A percentile compares a stretch with the other conserved stretches of the same genome.
Evolutionary conservation across 2,113 vertebrate species (phyloP).

Genomic region (Hemiprocne comata): DNA sequence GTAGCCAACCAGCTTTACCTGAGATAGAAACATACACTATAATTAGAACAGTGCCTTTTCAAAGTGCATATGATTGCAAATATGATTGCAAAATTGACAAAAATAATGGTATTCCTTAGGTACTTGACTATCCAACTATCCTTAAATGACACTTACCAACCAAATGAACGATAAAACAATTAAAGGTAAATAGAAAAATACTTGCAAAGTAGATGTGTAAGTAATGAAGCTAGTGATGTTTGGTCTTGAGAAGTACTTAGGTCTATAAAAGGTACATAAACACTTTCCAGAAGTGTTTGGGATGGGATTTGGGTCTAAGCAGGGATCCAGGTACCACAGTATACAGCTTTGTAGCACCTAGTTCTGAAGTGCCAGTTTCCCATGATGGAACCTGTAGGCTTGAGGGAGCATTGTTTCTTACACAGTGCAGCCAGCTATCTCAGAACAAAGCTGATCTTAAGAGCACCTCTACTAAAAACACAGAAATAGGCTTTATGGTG

Average conservation of each 20-base stretch:
- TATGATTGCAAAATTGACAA: background rate
- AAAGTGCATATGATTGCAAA: background rate
- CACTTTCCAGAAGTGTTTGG: background rate
- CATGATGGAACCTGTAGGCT: background rate
- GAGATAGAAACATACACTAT: background rate
- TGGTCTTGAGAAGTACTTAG: background rate
- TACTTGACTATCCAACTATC: background rate
- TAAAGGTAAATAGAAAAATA: background rate
- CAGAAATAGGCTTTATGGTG: background rate
- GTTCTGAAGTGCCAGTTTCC: background rate
- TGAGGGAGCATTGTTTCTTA: background rate
- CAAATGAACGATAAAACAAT: background rate
- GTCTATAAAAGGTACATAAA: background rate
- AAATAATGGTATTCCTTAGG: background rate
- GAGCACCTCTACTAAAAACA: background rate
- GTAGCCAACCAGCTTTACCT: slow-evolving; percentile 88
- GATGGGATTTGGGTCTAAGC: background rate
- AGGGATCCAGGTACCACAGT: background rate
- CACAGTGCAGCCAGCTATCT: background rate
- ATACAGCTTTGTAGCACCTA: background rate
- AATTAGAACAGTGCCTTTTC: background rate
- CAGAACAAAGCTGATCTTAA: background rate
- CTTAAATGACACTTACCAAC: background rate
- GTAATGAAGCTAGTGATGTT: background rate
- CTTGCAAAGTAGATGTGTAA: background rate